Evolutionary conservation across 2,797 vertebrate species (phyloP), one percentile per base, ranked within the genome.

Genomic region (Paratrypauchen microcephalus): DNA sequence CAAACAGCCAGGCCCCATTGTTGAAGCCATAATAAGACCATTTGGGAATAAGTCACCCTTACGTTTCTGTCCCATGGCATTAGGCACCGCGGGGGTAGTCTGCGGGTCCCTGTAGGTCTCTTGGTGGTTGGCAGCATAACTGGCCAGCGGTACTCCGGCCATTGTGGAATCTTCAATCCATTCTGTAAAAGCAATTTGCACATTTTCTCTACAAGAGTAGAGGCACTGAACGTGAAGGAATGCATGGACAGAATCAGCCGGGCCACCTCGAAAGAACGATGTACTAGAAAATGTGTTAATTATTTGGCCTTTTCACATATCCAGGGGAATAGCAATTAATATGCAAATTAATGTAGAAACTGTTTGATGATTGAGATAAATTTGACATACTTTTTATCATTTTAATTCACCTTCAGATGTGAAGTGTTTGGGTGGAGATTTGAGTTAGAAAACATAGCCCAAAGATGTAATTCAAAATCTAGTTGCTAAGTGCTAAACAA

Each of bases 91-190:
- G 56, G 93, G 92, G 64, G 82, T 86, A 2, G 88, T 87, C 76
- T 84, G 92, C 68, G 95, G 93, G 82, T 98, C 97, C 90, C 96
- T 94, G 94, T 91, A 94, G 70, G 95, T 93, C 90, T 98, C 96
- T 81, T 95, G 95, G 84, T 95, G 96, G 92, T 94, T 96, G 81
- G 94, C 79, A 82, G 95, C 92, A 71, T 96, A 95, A 89, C 89
- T 96, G 86, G 95, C 93, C 91, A 95, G 87, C 2, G 96, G 95
- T 73, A 95, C 93, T 71, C 94, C 94, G 63, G 96, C 91, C 82
- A 95, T 89, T 7, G 94, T 88, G 8, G 94, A 95, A 67, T 97
- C 96, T 88, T 97, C 97, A 70, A 97, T 95, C 97, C 97, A 99
- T 89, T 99, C 97, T 99, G 89, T 70, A 92, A 92, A 68, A 86